Evolutionary conservation across 2,113 vertebrate genomes (phyloP), one percentile per base, ranked within the genome.

Genomic region (Neodon shergylaensis): DNA sequence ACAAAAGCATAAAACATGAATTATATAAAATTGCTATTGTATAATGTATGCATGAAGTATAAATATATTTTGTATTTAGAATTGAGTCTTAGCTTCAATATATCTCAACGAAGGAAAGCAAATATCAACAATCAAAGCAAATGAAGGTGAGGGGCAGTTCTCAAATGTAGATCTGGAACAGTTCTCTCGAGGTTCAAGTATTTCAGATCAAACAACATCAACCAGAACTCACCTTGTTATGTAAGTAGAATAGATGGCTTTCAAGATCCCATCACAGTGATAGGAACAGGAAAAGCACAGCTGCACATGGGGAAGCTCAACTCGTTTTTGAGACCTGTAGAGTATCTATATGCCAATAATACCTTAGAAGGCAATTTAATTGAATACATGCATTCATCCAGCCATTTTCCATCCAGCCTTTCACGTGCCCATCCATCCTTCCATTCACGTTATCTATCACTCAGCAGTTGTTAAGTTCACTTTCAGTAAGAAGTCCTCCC

Each of bases 401-500:
- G 3, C 3, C 14, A 31, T 49, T 63, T 12, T 11, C 26, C 8
- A 9, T 52, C 7, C 26, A n/a, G 8, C 3, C 2, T 81, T 21
- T 1, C 2, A 26, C 14, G 0, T 5, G 8, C 21, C 3, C 36
- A 52, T 36, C 13, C 26, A 85, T 26, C 8, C 24, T 21, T 11
- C n/a, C 36, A 72, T 8, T 21, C 1, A 11, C 3, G n/a, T 0
- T 49, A 7, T 8, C 44, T 21, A 16, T 66, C n/a, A 39, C n/a
- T 36, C 31, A 36, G 31, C 9, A 7, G 5, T 65, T 63, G 1
- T 2, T 63, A 6, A 90, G 31, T 95, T 89, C 24, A 66, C 21
- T 77, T 68, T 47, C 33, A 91, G 36, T 13, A 39, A 12, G 0
- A 33, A 87, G 21, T 9, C n/a, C 44, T 17, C 65, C 6, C 11